Conservation (phyloP, 2,888 invertebrate species). For the Apotomis betuletana region DNA sequence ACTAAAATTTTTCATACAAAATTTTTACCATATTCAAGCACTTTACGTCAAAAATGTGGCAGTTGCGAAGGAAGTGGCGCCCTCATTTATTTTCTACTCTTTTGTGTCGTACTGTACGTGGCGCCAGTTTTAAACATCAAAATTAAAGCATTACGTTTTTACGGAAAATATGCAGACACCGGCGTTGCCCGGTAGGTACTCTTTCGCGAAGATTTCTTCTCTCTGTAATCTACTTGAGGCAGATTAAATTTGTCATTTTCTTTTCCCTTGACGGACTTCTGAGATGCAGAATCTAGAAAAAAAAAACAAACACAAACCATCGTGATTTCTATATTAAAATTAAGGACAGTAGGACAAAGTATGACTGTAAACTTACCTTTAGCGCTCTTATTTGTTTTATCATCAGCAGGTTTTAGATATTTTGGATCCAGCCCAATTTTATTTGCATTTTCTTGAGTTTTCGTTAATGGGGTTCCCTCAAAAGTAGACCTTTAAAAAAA, state of each 20-base stretch:
- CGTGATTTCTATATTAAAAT: too few relatives aligned
- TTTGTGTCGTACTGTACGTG: too few relatives aligned
- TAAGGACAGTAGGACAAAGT: neutral
- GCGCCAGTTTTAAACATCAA: neutral
- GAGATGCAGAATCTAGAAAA: constrained; percentile 53
- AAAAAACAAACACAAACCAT: constrained; percentile 17
- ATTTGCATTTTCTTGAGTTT: constrained; percentile 49
- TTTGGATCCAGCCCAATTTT: constrained; percentile 73
- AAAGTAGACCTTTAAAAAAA: constrained; percentile 61
- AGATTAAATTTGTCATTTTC: constrained; percentile 69
- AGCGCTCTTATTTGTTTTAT: constrained; percentile 48
- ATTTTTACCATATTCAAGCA: too few relatives aligned
- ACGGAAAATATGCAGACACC: constrained; percentile 78
- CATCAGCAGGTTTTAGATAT: constrained; percentile 68
- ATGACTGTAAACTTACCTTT: constrained; percentile 51
- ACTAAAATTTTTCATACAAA: too few relatives aligned
- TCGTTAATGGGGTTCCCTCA: constrained; percentile 66
- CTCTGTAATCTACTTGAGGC: constrained; percentile 75
- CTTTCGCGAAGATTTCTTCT: constrained; percentile 69
- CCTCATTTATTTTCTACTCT: too few relatives aligned
- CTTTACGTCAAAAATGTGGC: too few relatives aligned
- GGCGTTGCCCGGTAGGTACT: constrained; percentile 72
- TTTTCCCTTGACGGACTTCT: constrained; percentile 60
- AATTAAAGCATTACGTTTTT: constrained; percentile 40
- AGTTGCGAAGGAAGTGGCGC: too few relatives aligned